phyloP scores from a whole-genome alignment of 2,797 vertebrate genomes.

The Mormyrops attenuatus region DNA sequence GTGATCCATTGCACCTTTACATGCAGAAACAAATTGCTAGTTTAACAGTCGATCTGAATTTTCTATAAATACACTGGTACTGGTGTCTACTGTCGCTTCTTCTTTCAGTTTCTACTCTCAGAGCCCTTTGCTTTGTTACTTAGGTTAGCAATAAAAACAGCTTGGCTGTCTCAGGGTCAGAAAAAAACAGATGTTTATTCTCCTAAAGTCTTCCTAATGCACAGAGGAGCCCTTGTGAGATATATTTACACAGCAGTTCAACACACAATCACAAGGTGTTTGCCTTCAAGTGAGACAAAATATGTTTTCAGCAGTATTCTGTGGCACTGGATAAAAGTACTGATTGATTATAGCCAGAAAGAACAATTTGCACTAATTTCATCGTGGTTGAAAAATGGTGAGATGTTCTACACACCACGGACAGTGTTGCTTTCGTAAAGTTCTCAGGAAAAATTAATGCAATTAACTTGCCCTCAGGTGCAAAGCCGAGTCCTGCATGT shows the following conservation, averaged over 20 bases:
- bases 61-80: neutral
- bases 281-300: slow-evolving; percentile 62
- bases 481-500: slow-evolving; percentile 62
- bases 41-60: neutral
- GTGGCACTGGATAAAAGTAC: slow-evolving; percentile 56
- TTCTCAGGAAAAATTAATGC: slow-evolving; percentile 65
- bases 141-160: slow-evolving; percentile 34
- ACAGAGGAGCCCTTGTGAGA: slow-evolving; percentile 50
- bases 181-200: slow-evolving; percentile 50
- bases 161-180: slow-evolving; percentile 36
- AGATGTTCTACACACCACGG: slow-evolving; percentile 42
- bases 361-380: slow-evolving; percentile 68
- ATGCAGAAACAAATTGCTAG: neutral
- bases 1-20: neutral
- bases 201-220: slow-evolving; percentile 54
- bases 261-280: slow-evolving; percentile 63
- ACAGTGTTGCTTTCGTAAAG: slow-evolving; percentile 33
- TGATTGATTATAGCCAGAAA: slow-evolving; percentile 72
- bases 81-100: neutral
- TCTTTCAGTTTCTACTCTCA: neutral
- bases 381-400: slow-evolving; percentile 51
- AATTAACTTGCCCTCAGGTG: slow-evolving; percentile 66
- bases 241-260: slow-evolving; percentile 67
- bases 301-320: slow-evolving; percentile 60
- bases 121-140: slow-evolving; percentile 32